A percentile compares a stretch with the other conserved stretches of the same genome.
These are phyloP conservation scores for Syrphus vitripennis DNA, from an alignment of 2,888 invertebrate species.

Conservation along the genomic window DNA sequence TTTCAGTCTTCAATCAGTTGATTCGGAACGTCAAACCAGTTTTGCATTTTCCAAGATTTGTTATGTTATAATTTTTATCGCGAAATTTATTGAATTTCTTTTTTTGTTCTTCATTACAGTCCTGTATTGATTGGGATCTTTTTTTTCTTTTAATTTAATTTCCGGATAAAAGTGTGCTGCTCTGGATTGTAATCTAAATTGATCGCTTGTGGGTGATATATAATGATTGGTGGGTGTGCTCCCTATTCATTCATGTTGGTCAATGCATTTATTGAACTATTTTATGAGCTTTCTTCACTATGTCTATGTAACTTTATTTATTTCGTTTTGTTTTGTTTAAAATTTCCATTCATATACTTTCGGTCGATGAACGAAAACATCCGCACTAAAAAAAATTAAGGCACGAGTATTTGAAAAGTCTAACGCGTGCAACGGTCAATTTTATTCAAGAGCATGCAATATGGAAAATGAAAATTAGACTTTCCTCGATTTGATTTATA, in stretches of 20 bases:
- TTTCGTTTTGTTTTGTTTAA: constrained; percentile 16
- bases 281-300: constrained; percentile 14
- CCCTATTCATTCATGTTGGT: background rate
- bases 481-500: constrained; percentile 35
- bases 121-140: constrained; percentile 5
- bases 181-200: constrained; percentile 44
- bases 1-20: background rate
- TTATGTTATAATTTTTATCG: constrained; percentile 2
- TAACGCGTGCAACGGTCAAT: constrained; percentile 5
- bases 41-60: background rate
- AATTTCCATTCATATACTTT: constrained; percentile 58
- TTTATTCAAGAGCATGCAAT: background rate
- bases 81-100: constrained; percentile 39
- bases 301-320: background rate
- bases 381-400: background rate
- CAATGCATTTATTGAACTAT: background rate
- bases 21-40: background rate
- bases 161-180: constrained; percentile 54
- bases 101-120: background rate
- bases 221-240: background rate
- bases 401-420: background rate
- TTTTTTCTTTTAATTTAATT: background rate
- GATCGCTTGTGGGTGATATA: constrained; percentile 16
- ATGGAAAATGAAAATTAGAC: constrained; percentile 12
- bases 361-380: background rate